Evolutionary conservation across 2,113 vertebrate genomes (phyloP).

Genomic region (Zootoca vivipara): DNA sequence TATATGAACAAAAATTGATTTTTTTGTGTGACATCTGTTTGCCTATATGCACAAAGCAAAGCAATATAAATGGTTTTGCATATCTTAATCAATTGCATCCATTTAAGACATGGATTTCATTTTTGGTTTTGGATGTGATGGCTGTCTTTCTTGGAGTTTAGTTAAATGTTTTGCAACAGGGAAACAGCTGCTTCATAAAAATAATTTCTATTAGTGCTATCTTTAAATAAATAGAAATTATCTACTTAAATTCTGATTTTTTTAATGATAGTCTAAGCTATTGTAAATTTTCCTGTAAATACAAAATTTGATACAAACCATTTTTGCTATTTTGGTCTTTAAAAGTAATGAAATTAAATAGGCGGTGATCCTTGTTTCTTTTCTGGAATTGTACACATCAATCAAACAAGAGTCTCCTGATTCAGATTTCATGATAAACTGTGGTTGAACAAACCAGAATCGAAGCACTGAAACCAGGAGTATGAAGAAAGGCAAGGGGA

Average conservation of each 20-base stretch:
- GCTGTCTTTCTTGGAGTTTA: background rate
- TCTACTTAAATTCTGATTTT: background rate
- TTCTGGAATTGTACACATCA: background rate
- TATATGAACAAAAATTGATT: constrained; percentile 3
- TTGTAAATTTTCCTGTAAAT: background rate
- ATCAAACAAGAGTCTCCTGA: background rate
- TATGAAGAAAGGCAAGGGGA: too few relatives aligned
- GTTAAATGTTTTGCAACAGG: background rate
- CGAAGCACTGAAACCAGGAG: too few relatives aligned
- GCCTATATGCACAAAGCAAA: background rate
- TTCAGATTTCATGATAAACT: background rate
- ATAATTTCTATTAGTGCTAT: background rate
- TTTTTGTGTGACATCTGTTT: background rate
- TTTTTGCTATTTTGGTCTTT: background rate
- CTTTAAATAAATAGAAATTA: background rate
- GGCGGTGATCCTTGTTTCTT: background rate
- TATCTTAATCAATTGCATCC: background rate
- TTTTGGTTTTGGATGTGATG: background rate
- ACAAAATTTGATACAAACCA: background rate
- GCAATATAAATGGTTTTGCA: background rate
- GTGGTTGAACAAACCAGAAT: background rate
- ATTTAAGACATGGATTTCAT: background rate
- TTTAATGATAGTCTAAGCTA: background rate
- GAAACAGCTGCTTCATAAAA: background rate
- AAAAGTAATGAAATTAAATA: background rate